Evolutionary conservation across 2,888 invertebrate species (phyloP).

Genomic region (Platycheirus albimanus): DNA sequence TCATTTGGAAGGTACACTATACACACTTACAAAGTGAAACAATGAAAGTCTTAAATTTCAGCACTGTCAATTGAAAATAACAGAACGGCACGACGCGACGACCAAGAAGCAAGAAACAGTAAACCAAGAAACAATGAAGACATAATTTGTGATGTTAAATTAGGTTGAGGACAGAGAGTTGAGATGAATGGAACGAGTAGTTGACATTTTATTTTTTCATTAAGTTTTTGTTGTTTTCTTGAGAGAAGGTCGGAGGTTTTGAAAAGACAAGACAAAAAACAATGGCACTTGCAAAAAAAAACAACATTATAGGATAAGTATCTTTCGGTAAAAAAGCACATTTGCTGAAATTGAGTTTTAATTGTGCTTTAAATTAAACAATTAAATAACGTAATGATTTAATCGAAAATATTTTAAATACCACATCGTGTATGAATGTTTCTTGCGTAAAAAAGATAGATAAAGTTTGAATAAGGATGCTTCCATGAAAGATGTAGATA

Average conservation of each 20-base stretch:
- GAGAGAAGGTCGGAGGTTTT: not conserved
- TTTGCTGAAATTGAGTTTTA: no score
- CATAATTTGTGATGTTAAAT: conserved; percentile 34
- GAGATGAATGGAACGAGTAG: not conserved
- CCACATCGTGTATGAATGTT: no score
- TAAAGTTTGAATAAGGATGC: no score
- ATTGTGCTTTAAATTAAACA: no score
- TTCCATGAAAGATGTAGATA: no score
- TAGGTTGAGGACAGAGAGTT: conserved; percentile 18
- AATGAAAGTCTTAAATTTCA: conserved; percentile 16
- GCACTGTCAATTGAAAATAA: not conserved
- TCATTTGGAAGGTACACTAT: conserved; percentile 19
- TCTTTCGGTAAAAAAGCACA: no score
- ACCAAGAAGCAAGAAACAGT: conserved; percentile 13
- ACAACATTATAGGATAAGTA: no score
- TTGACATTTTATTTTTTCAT: conserved; percentile 1
- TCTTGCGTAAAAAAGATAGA: no score
- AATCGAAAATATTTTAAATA: no score
- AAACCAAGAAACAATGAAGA: conserved; percentile 29
- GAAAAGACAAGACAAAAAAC: no score
- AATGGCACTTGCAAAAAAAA: no score
- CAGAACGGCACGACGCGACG: conserved; percentile 28
- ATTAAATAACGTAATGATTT: no score
- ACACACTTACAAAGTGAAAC: not conserved
- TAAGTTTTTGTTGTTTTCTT: conserved; percentile 2